Base-by-base conservation (phyloP, 2,797 vertebrate species). In the Pantherophis alleghaniensis region DNA sequence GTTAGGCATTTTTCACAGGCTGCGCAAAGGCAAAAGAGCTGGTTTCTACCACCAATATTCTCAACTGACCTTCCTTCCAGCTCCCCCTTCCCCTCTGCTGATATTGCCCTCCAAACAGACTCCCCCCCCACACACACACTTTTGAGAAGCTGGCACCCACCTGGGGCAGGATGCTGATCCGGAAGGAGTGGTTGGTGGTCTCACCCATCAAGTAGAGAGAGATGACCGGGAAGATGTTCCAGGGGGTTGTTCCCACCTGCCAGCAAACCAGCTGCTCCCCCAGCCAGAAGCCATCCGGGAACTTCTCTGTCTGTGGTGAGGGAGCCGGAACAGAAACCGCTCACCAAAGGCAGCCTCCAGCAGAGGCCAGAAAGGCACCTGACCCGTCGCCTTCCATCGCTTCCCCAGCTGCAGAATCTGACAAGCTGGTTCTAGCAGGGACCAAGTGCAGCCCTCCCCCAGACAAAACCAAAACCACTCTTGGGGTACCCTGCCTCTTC, bases 201-300 rank as follows among this genome's bases (percentile, higher is more conserved):
- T 99, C 99, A 9, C 99, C 99, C 99, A 99, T 99, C 96, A 99
- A 97, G 96, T 99, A 99, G 79, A 99, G 98, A 7, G 99, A 99
- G 93, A 99, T 99, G 93, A 99, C 98, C 0, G 99, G 99, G 96
- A 99, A 99, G 95, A 99, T 99, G 97, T 99, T 98, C 99, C 99
- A 99, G 5, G 99, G 99, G 0, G 99, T 99, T 42, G 98, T 99
- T 94, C 99, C 99, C 0, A 98, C 98, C 97, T 99, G 99, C 99
- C 99, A 99, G 97, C 99, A 99, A 16, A 99, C 99, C 96, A 99
- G 98, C 98, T 99, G 99, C 96, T 99, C 99, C 87, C 99, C 99
- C 56, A 99, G 97, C 99, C 99, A 99, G 97, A 99, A 99, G 16
- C 98, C 99, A 0, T 99, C 98, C 0, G 99, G 99, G 95, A 99